Evolutionary conservation across 2,888 invertebrate species (phyloP).

Genomic region (Synergus japonicus): DNA sequence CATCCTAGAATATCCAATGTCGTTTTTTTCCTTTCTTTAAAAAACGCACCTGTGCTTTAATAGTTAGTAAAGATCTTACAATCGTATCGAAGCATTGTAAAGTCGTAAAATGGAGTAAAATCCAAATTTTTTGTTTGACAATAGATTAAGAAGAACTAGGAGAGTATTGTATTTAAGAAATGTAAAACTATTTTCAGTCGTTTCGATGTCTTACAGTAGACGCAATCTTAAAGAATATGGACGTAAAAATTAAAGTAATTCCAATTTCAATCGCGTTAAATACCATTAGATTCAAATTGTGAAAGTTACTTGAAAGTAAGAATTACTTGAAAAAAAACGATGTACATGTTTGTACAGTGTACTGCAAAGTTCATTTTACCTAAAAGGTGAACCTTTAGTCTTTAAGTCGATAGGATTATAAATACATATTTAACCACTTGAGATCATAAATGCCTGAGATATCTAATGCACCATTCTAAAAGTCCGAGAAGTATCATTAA

Average conservation of each 20-base stretch:
- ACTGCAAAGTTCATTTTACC: conserved; percentile 25
- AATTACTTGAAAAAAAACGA: conserved; percentile 23
- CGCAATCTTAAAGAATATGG: conserved; percentile 16
- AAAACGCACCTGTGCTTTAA: conserved; percentile 35
- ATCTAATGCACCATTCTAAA: conserved; percentile 43
- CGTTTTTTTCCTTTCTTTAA: not conserved
- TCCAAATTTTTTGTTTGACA: conserved; percentile 19
- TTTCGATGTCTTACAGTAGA: conserved; percentile 46
- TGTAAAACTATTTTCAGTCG: conserved; percentile 53
- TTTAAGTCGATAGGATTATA: conserved; percentile 31
- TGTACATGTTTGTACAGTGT: conserved; percentile 19
- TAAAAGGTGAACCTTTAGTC: conserved; percentile 35
- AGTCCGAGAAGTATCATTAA: conserved; percentile 20
- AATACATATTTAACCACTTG: conserved; percentile 58
- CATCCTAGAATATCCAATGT: conserved; percentile 39
- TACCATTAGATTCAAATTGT: conserved; percentile 31
- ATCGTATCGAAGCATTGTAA: conserved; percentile 22
- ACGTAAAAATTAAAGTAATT: conserved; percentile 27
- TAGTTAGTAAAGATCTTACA: conserved; percentile 40
- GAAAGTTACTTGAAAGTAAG: conserved; percentile 10
- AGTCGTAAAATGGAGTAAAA: conserved; percentile 26
- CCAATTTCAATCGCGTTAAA: not conserved
- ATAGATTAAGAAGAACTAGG: conserved; percentile 43
- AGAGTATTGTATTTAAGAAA: conserved; percentile 50
- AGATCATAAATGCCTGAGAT: conserved; percentile 68